Percentiles rank a stretch among this genome's conserved stretches.
These are phyloP conservation scores for Pontoporia blainvillei DNA, from an alignment of 2,113 vertebrate genomes.

Conservation along the genomic window DNA sequence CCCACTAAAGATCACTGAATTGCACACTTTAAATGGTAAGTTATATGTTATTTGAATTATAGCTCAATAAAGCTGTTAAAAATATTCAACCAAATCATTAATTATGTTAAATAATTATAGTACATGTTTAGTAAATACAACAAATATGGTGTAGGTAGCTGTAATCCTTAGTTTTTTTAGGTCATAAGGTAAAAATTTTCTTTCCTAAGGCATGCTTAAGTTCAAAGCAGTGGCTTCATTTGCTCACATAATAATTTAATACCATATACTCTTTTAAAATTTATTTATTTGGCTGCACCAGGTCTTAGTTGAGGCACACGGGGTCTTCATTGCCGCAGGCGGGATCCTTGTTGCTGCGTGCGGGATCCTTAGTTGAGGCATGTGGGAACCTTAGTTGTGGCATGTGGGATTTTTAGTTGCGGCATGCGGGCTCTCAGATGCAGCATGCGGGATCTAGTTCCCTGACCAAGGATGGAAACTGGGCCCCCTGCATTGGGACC, in stretches of 20 bases:
- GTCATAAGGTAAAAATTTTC: background rate
- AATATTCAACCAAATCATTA: constrained; percentile 8
- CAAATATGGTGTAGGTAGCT: background rate
- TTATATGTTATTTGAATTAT: background rate
- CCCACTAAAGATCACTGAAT: background rate
- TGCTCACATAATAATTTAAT: background rate
- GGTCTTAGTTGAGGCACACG: too few relatives aligned
- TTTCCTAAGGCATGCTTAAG: background rate
- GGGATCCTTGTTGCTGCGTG: too few relatives aligned
- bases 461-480: too few relatives aligned
- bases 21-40: background rate
- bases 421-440: too few relatives aligned
- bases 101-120: background rate
- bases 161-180: background rate
- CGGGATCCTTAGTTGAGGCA: too few relatives aligned
- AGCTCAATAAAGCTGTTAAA: background rate
- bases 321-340: too few relatives aligned
- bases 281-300: too few relatives aligned
- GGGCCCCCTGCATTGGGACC: too few relatives aligned
- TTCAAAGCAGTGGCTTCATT: background rate
- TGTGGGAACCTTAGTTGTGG: too few relatives aligned
- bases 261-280: too few relatives aligned
- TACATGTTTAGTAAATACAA: background rate
- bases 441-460: too few relatives aligned
- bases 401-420: too few relatives aligned